phyloP scores from a whole-genome alignment of 2,797 vertebrate genomes.

The Sandelia bainsii region DNA sequence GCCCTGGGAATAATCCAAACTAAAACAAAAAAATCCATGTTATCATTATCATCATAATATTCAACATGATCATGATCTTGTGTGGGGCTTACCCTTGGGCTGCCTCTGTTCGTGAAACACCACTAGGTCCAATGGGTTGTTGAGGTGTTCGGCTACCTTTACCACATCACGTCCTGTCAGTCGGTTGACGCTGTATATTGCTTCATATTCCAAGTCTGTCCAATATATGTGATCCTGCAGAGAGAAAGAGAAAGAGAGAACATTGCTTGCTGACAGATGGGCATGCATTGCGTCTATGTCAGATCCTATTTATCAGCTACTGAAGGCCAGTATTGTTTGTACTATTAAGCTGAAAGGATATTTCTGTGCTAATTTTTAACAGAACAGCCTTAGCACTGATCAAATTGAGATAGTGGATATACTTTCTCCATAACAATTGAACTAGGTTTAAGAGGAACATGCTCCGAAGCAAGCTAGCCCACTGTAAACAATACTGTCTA shows the following conservation, averaged over 20 bases:
- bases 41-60: no score
- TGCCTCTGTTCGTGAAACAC: slow-evolving; percentile 96
- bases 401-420: no score
- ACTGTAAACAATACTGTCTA: background rate
- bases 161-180: slow-evolving; percentile 91
- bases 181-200: slow-evolving; percentile 95
- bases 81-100: slow-evolving; percentile 87
- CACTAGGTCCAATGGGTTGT: slow-evolving; percentile 96
- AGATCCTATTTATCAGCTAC: background rate
- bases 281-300: background rate
- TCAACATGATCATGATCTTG: no score
- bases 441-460: background rate
- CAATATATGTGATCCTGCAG: slow-evolving; percentile 94
- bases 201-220: slow-evolving; percentile 96
- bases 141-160: slow-evolving; percentile 93
- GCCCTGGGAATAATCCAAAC: background rate
- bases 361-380: background rate
- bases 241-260: background rate
- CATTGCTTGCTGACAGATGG: background rate
- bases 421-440: no score
- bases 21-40: background rate
- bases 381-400: no score
- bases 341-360: background rate
- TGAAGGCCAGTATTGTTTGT: background rate
- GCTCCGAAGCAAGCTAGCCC: background rate